phyloP scores from a whole-genome alignment of 2,888 invertebrate genomes.

The Agrochola lota region DNA sequence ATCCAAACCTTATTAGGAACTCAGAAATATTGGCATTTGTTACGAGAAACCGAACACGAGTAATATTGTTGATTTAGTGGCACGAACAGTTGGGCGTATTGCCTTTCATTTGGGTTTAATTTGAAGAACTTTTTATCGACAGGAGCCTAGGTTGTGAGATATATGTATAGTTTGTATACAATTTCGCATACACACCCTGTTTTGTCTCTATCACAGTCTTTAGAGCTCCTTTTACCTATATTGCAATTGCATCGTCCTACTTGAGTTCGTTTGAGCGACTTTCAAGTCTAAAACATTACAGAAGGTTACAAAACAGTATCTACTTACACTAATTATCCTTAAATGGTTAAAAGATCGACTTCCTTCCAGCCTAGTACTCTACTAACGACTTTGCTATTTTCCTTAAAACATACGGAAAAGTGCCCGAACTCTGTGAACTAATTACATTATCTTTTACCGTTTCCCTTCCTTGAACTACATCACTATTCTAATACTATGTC shows the following conservation, averaged over 20 bases:
- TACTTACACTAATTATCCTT: not conserved
- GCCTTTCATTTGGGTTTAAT: not conserved
- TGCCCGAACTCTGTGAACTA: not conserved
- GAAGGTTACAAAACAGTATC: not conserved
- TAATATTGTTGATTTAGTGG: not conserved
- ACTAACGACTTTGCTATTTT: constrained; percentile 8
- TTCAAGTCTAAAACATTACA: too few species aligned
- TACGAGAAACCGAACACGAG: constrained; percentile 6
- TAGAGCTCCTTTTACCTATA: constrained; percentile 3
- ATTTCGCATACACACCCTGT: too few species aligned
- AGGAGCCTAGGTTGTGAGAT: not conserved
- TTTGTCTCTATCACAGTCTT: not conserved
- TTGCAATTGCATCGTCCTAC: not conserved
- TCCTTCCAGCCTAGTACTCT: not conserved
- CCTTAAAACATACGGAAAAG: not conserved
- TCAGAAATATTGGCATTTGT: constrained; percentile 21
- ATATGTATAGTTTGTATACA: constrained; percentile 3
- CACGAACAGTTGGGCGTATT: not conserved
- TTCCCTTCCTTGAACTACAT: constrained; percentile 33
- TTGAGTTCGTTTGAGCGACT: not conserved
- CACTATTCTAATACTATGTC: constrained; percentile 20
- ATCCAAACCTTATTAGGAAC: constrained; percentile 30
- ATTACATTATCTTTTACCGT: constrained; percentile 28
- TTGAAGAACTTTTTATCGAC: not conserved
- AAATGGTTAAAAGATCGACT: not conserved